Base-by-base conservation (phyloP, 2,888 invertebrate genomes). In the Periphyllus acericola region DNA sequence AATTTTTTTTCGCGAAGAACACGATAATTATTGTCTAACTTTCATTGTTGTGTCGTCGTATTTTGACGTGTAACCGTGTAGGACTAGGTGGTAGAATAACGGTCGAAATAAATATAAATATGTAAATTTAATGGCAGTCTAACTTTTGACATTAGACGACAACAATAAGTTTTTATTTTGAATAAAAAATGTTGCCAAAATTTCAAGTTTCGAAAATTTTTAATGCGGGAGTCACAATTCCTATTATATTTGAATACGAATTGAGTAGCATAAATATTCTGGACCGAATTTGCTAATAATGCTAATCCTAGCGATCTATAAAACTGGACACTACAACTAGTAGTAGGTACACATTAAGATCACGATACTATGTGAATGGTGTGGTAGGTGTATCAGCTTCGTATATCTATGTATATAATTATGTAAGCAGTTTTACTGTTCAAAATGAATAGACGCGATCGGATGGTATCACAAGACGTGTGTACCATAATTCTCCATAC, bases 121-220 rank as follows among this genome's bases (percentile, higher is more conserved):
- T 60, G 21, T 60, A 60, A 25, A 60, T 60, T 60, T 60, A 6
- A 60, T 60, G 25, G 1, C 9, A 4, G 19, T 1, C 21, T 1
- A 32, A 21, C 21, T 11, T 11, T 46, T 52, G 32, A 32, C 78
- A 78, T 32, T 78, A 78, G 78, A 55, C 25, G 21, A 78, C 21
- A 55, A 55, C 25, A 52, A n/a, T 76, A 21, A 17, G 32, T 71
- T 32, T 71, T 71, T 4, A 29, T 17, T 32, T 32, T 4, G 4
- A 8, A 32, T 71, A 75, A 52, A 46, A 55, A 52, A 32, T 32
- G 52, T 55, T 78, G 55, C 78, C 78, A 78, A 78, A 46, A 78
- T 19, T 52, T 55, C 52, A 76, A 46, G 14, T 21, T 32, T 14
- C 32, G 25, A 21, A 4, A 32, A 32, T 78, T 32, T 32, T 55